These are phyloP conservation scores for Folsomia candida DNA, from an alignment of 2,888 invertebrate species.

Conservation along the genomic window DNA sequence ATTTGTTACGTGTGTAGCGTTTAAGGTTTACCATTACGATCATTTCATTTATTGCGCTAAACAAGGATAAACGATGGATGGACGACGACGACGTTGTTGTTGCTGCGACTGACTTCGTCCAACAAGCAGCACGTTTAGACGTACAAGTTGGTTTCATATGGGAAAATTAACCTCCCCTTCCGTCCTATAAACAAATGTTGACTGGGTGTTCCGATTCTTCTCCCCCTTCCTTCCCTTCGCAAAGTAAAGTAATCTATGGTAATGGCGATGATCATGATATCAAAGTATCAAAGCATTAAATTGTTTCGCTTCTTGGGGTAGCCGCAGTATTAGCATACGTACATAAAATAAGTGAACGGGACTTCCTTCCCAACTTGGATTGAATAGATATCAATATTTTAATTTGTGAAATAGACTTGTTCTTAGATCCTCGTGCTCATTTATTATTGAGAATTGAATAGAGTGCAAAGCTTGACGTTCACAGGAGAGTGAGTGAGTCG, in stretches of 20 bases:
- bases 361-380: background rate
- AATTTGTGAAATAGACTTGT: conserved; percentile 1
- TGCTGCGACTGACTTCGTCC: no score
- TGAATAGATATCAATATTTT: background rate
- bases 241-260: conserved; percentile 6
- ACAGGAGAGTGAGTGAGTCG: background rate
- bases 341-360: background rate
- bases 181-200: conserved; percentile 13
- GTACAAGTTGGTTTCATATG: conserved; percentile 4
- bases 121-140: no score
- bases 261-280: conserved; percentile 6
- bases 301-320: background rate
- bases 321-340: background rate
- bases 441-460: background rate
- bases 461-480: background rate
- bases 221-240: background rate
- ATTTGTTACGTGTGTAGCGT: conserved; percentile 34
- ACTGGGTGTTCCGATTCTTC: background rate
- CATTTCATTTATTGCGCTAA: conserved; percentile 6
- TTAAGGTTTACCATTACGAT: conserved; percentile 22
- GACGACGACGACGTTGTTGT: background rate
- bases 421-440: background rate
- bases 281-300: conserved; percentile 3
- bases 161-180: conserved; percentile 15
- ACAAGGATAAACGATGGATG: conserved; percentile 5